These are phyloP conservation scores for Drosophila algonquin DNA, from an alignment of 2,888 invertebrate species.

Conservation along the genomic window DNA sequence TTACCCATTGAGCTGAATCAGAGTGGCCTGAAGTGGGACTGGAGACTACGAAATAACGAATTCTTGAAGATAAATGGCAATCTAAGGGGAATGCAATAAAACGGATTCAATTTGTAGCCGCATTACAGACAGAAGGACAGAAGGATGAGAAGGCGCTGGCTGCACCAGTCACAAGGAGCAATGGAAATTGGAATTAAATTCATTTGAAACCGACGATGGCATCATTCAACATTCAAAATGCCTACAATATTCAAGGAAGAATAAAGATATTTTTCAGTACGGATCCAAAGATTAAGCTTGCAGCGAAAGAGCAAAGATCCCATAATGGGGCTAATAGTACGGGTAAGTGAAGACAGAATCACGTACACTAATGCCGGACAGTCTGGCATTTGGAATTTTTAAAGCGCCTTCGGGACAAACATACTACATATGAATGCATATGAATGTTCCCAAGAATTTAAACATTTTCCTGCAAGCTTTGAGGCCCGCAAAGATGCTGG, in stretches of 20 bases:
- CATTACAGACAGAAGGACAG: neutral
- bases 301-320: too few relatives aligned
- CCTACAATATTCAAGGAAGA: too few relatives aligned
- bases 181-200: neutral
- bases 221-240: neutral
- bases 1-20: conserved; percentile 15
- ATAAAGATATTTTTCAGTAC: too few relatives aligned
- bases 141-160: neutral
- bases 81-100: conserved; percentile 36
- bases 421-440: neutral
- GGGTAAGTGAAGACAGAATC: too few relatives aligned
- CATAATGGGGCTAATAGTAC: too few relatives aligned
- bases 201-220: neutral
- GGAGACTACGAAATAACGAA: neutral
- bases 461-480: conserved; percentile 2
- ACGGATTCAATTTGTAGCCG: conserved; percentile 29
- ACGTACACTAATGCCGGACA: too few relatives aligned
- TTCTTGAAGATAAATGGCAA: conserved; percentile 38
- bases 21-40: conserved; percentile 20
- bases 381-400: too few relatives aligned
- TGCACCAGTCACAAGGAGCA: neutral
- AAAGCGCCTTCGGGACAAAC: too few relatives aligned
- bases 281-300: too few relatives aligned
- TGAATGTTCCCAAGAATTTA: neutral
- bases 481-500: conserved; percentile 26